A percentile compares a stretch with the other conserved stretches of the same genome.
These are phyloP conservation scores for Tachina lurida DNA, from an alignment of 2,888 invertebrate species.

Conservation along the genomic window DNA sequence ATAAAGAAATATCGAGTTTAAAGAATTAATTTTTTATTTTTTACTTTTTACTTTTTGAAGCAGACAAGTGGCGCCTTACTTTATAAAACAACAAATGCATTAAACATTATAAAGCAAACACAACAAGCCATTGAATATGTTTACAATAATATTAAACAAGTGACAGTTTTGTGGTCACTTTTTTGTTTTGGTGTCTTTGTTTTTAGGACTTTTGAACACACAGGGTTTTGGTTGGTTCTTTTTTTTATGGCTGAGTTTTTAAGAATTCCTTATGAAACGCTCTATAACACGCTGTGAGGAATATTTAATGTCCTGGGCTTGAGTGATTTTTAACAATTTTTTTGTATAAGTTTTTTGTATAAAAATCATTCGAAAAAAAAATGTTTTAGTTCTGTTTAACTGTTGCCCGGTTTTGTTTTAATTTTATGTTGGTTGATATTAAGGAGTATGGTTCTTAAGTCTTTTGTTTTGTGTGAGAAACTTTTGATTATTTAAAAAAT, in stretches of 20 bases:
- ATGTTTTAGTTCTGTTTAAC: neutral
- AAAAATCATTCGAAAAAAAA: slow-evolving; percentile 29
- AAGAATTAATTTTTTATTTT: slow-evolving; percentile 21
- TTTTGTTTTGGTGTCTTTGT: slow-evolving; percentile 15
- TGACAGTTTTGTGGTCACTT: slow-evolving; percentile 70
- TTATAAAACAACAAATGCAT: slow-evolving; percentile 33
- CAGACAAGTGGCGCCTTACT: slow-evolving; percentile 69
- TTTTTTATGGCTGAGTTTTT: slow-evolving; percentile 48
- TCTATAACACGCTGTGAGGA: slow-evolving; percentile 66
- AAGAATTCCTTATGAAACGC: slow-evolving; percentile 59
- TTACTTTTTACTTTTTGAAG: slow-evolving; percentile 9
- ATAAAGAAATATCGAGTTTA: slow-evolving; percentile 58
- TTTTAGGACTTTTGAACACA: slow-evolving; percentile 39
- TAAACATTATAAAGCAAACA: slow-evolving; percentile 32
- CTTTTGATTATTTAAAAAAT: neutral
- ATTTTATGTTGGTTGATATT: neutral
- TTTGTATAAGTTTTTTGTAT: slow-evolving; percentile 27
- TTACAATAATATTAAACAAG: slow-evolving; percentile 66
- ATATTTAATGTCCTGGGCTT: slow-evolving; percentile 70
- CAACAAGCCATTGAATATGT: slow-evolving; percentile 53
- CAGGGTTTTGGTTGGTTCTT: slow-evolving; percentile 23
- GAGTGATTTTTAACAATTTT: slow-evolving; percentile 55
- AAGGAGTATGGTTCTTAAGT: slow-evolving; percentile 43
- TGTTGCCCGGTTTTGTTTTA: slow-evolving; percentile 12
- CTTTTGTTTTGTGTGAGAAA: slow-evolving; percentile 59